Base-by-base conservation (phyloP, 2,113 vertebrate genomes). In the Toxotes chatareus region DNA sequence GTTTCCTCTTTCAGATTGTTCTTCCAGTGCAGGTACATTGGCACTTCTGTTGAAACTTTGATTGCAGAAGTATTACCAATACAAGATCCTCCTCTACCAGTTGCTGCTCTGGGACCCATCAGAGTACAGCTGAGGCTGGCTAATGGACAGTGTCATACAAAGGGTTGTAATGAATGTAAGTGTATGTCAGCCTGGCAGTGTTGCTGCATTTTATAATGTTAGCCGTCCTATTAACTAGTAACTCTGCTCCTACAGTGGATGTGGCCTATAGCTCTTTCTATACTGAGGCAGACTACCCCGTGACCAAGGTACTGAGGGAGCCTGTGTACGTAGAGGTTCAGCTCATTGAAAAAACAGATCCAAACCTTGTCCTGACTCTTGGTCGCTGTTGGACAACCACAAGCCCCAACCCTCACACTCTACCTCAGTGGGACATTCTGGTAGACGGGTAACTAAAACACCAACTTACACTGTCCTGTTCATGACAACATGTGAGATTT, bases 271-370 rank as follows among this genome's bases (percentile, higher is more conserved):
- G 0, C 31, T 94, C 93, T 0, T 95, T 76, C 88, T 95, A 94
- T 16, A 34, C 23, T 0, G 51, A 73, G 0, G 12, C 19, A 9
- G 94, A 95, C 70, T 95, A 94, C 71, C 95, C 95, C 14, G 88
- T 96, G 60, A 80, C 57, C 38, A 95, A 93, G 85, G 67, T 91
- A 7, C 86, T 96, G 66, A 85, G 92, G 65, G 95, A 97, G 2
- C 94, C 96, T 0, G 92, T 98, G 0, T 94, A 94, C 0, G 91
- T 96, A 70, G 96, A 97, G 67, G 95, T 98, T 73, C 91, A 82
- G 0, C 90, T 98, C 42, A 60, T 96, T 64, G 91, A 91, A 11
- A 95, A 92, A 87, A 95, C 92, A 0, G 96, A 98, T 80, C 95
- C 96, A 1, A 63, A 68, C 0, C 74, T 97, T 75, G 94, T 85